Evolutionary conservation across 2,888 invertebrate species (phyloP).

Genomic region (Drosophila lacicola): DNA sequence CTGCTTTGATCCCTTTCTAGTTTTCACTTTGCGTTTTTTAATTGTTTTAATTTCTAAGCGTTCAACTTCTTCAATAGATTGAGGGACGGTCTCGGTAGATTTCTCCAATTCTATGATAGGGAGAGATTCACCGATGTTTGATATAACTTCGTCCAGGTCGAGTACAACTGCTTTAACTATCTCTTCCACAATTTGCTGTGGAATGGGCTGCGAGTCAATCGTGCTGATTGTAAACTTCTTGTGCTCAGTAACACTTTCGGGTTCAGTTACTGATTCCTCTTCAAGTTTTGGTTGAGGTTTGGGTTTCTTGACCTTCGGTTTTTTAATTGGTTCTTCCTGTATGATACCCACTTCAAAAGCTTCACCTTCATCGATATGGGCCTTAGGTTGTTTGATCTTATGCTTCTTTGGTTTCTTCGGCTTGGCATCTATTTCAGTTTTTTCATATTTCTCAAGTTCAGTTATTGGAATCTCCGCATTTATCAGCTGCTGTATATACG

Average conservation of each 20-base stretch:
- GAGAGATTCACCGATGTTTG: constrained; percentile 55
- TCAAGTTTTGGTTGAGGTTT: constrained; percentile 35
- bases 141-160: constrained; percentile 56
- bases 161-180: constrained; percentile 10
- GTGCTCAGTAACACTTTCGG: constrained; percentile 36
- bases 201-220: constrained; percentile 39
- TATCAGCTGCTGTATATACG: constrained; percentile 82
- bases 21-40: constrained; percentile 85
- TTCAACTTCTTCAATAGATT: constrained; percentile 64
- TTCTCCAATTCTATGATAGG: constrained; percentile 56
- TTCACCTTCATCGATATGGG: constrained; percentile 59
- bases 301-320: constrained; percentile 60
- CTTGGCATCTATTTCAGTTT: constrained; percentile 82
- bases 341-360: constrained; percentile 67
- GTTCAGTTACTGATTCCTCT: constrained; percentile 40
- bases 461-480: constrained; percentile 84
- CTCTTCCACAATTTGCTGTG: constrained; percentile 32
- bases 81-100: constrained; percentile 17
- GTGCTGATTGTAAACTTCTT: constrained; percentile 56
- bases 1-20: constrained; percentile 84
- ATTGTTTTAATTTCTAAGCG: constrained; percentile 78
- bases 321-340: constrained; percentile 68
- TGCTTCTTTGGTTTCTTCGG: constrained; percentile 79
- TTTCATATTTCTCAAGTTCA: constrained; percentile 85
- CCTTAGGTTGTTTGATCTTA: constrained; percentile 53